Evolutionary conservation across 37 sponge, comb jelly and placozoan species (phyloP), one percentile per base, ranked within the genome.

Genomic region (Hexactinellida sp.): DNA sequence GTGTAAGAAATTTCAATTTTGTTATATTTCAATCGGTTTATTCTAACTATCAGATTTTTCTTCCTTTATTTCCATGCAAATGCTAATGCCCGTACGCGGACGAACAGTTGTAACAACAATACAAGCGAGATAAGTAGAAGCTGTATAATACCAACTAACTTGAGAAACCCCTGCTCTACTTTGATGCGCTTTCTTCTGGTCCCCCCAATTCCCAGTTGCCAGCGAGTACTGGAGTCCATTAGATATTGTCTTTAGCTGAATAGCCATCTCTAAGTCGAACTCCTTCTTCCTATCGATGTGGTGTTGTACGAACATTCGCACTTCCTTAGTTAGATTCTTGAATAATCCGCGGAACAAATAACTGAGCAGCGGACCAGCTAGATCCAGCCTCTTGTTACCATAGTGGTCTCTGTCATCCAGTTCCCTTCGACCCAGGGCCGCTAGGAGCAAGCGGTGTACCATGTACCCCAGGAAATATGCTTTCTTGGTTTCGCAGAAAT

Each of bases 171-270:
- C 99, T 34, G 99, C 99, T 54, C 99, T 87, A 16, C 92, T 90
- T 87, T 96, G 95, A 84, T 99, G 99, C 35, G 99, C 99, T 86
- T 99, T 99, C 84, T 91, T 89, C 93, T 99, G 99, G 88, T 99
- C 99, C 32, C 99, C 99, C 99, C 99, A 99, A 91, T 99, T 99
- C 36, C 99, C 99, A 41, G 99, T 99, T 25, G 99, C 99, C 55
- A 99, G 91, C 9, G 99, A 99, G 82, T 99, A 99, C 88, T 92
- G 89, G 83, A 99, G 86, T 52, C 99, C 99, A 87, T 99, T 95
- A 9, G 99, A 96, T 54, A 99, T 96, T 36, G 91, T 99, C 54
- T 89, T 86, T 0, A 95, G 92, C 89, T 91, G 92, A 32, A 96
- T 94, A 24, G 99, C 97, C 55, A 96, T 84, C 84, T 94, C 97